Conservation (phyloP, 2,888 invertebrate genomes). For the Drosophila picticornis region DNA sequence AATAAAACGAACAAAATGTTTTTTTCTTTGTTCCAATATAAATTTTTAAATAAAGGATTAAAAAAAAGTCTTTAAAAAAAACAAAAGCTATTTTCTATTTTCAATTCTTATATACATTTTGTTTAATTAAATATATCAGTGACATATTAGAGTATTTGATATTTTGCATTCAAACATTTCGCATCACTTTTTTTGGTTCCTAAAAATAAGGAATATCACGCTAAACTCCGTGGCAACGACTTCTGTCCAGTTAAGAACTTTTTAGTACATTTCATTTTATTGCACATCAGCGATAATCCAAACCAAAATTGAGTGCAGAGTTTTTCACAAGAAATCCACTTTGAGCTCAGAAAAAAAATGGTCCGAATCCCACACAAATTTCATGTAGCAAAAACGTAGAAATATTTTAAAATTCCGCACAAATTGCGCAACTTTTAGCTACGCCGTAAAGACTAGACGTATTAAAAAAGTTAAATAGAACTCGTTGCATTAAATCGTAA, state of each 20-base stretch:
- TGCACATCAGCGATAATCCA: constrained; percentile 76
- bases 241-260: constrained; percentile 61
- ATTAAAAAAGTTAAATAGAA: constrained; percentile 57
- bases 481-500: constrained; percentile 29
- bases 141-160: not conserved
- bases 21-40: not conserved
- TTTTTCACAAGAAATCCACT: constrained; percentile 56
- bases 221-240: constrained; percentile 27
- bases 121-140: not conserved
- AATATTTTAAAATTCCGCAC: constrained; percentile 60
- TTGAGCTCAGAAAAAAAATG: constrained; percentile 32
- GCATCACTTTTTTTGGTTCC: not conserved
- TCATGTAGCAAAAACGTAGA: constrained; percentile 38
- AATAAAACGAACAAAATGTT: not conserved
- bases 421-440: constrained; percentile 64
- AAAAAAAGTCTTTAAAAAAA: not conserved
- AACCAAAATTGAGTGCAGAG: constrained; percentile 70
- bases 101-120: not conserved
- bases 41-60: not conserved
- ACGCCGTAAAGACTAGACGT: constrained; percentile 28
- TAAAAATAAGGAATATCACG: constrained; percentile 15
- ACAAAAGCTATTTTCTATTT: not conserved
- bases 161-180: not conserved
- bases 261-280: constrained; percentile 60
- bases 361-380: constrained; percentile 31